A percentile compares a stretch with the other conserved stretches of the same genome.
phyloP scores from a whole-genome alignment of 2,113 vertebrate species.

The Corydoras sp. region DNA sequence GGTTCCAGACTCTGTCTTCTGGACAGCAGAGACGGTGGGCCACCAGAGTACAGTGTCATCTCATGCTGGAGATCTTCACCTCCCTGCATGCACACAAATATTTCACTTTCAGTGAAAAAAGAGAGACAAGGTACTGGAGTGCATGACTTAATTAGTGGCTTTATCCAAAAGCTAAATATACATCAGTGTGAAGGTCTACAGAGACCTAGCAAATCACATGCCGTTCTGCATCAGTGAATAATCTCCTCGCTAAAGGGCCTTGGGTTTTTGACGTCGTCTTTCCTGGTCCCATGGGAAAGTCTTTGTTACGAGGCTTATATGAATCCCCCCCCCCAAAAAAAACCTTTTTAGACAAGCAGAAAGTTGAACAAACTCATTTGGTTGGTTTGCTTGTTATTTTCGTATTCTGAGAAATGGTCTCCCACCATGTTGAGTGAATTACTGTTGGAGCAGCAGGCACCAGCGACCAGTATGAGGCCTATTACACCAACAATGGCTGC shows the following conservation, averaged over 20 bases:
- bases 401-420: background rate
- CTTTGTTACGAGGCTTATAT: background rate
- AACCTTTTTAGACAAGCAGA: background rate
- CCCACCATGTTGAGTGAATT: slow-evolving; percentile 23
- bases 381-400: slow-evolving; percentile 1
- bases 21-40: slow-evolving; percentile 61
- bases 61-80: slow-evolving; percentile 76
- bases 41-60: slow-evolving; percentile 67
- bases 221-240: slow-evolving; percentile 14
- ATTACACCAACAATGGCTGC: slow-evolving; percentile 59
- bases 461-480: slow-evolving; percentile 49
- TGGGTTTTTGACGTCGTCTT: slow-evolving; percentile 9
- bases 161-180: slow-evolving; percentile 28
- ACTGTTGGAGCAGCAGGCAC: slow-evolving; percentile 44
- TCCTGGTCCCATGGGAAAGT: background rate
- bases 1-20: slow-evolving; percentile 85
- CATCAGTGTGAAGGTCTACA: slow-evolving; percentile 1
- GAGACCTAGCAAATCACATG: slow-evolving; percentile 8
- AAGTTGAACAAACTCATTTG: background rate
- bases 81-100: slow-evolving; percentile 60
- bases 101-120: slow-evolving; percentile 5
- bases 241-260: slow-evolving; percentile 7
- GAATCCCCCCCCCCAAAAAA: no score
- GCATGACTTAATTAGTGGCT: slow-evolving; percentile 18
- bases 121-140: background rate